Evolutionary conservation across 2,888 invertebrate genomes (phyloP).

Genomic region (Patella pellucida): DNA sequence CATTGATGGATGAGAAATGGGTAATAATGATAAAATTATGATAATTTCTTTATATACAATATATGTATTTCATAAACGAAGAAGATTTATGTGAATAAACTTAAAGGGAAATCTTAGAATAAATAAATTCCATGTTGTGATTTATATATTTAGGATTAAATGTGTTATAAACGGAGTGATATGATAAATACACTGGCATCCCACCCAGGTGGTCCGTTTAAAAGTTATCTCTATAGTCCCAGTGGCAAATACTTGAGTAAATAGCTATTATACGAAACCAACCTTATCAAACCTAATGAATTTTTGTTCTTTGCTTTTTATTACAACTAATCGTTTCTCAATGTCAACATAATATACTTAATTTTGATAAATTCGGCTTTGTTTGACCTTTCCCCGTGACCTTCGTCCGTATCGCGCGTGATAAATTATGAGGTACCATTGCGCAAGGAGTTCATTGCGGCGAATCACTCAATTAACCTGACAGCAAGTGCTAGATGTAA

Average conservation of each 20-base stretch:
- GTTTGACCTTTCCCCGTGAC: neutral
- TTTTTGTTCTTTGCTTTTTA: constrained; percentile 7
- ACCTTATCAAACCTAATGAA: constrained; percentile 5
- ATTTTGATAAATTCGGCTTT: constrained; percentile 5
- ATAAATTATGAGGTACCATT: constrained; percentile 10
- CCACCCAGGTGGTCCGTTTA: neutral
- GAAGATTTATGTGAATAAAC: too few species aligned
- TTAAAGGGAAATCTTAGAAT: too few species aligned
- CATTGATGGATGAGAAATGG: too few species aligned
- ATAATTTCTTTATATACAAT: too few species aligned
- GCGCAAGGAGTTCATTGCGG: neutral
- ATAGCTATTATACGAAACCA: neutral
- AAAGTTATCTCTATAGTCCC: neutral
- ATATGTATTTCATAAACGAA: too few species aligned
- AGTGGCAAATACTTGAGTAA: constrained; percentile 2
- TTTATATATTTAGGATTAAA: too few species aligned
- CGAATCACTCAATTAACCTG: neutral
- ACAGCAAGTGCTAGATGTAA: constrained; percentile 5
- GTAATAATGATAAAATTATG: too few species aligned
- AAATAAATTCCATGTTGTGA: too few species aligned
- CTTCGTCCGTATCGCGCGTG: neutral
- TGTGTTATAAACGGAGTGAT: too few species aligned
- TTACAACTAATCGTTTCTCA: constrained; percentile 10
- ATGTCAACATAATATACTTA: constrained; percentile 5
- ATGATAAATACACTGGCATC: neutral